phyloP scores from a whole-genome alignment of 2,888 invertebrate species.

The Parnassius apollo region DNA sequence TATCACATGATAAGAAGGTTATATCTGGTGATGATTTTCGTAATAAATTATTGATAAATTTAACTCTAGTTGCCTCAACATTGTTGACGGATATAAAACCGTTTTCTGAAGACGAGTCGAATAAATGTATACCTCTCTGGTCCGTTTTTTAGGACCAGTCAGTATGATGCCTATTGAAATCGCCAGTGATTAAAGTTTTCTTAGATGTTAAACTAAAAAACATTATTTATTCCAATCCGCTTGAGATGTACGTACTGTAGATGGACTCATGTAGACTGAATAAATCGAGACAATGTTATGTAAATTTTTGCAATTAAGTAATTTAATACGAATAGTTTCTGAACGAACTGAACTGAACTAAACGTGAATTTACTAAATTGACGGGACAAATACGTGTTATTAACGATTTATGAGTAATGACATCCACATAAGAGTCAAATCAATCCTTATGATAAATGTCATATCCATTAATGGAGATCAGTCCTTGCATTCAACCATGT shows the following conservation, averaged over 20 bases:
- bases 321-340: conserved; percentile 22
- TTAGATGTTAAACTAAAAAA: conserved; percentile 26
- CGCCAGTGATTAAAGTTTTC: conserved; percentile 20
- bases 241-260: conserved; percentile 13
- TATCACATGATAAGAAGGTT: too few relatives aligned
- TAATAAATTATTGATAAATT: conserved; percentile 14
- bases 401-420: conserved; percentile 29
- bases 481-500: conserved; percentile 29
- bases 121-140: conserved; percentile 24
- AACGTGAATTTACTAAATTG: conserved; percentile 15
- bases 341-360: not conserved
- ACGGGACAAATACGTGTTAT: conserved; percentile 3
- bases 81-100: conserved; percentile 16
- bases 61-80: conserved; percentile 16
- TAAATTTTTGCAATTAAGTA: conserved; percentile 23
- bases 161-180: too few relatives aligned
- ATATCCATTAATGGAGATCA: conserved; percentile 19
- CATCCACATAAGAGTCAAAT: conserved; percentile 27
- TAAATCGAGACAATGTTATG: conserved; percentile 29
- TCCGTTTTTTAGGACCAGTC: conserved; percentile 24
- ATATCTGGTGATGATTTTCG: too few relatives aligned
- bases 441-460: conserved; percentile 26
- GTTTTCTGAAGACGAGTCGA: conserved; percentile 16
- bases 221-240: conserved; percentile 20
- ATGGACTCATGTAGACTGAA: conserved; percentile 18